A percentile compares a stretch with the other conserved stretches of the same genome.
phyloP scores from a whole-genome alignment of 1,140 invertebrate species.

The Schlechtendalia chinensis region DNA sequence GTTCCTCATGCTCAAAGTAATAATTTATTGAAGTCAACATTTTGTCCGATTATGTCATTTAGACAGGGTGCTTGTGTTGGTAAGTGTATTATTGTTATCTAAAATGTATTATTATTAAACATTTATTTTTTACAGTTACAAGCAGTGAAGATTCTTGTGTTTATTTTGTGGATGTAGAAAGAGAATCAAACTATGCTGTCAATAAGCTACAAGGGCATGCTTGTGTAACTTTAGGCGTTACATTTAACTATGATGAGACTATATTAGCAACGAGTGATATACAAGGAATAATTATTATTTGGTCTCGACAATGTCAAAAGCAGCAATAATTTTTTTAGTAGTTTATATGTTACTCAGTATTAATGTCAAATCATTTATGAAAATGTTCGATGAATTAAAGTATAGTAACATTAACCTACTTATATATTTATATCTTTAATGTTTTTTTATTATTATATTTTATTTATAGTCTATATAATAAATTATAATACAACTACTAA shows the following conservation, averaged over 20 bases:
- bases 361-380: too few species aligned
- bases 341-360: too few species aligned
- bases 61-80: slow-evolving; percentile 74
- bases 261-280: slow-evolving; percentile 80
- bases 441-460: too few species aligned
- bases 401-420: too few species aligned
- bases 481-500: too few species aligned
- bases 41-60: slow-evolving; percentile 83
- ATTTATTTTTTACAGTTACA: slow-evolving; percentile 63
- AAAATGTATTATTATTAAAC: background rate
- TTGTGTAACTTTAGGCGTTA: slow-evolving; percentile 75
- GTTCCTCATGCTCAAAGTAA: slow-evolving; percentile 64
- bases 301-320: slow-evolving; percentile 62
- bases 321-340: background rate
- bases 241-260: slow-evolving; percentile 88
- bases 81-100: slow-evolving; percentile 56
- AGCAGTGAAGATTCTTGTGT: slow-evolving; percentile 84
- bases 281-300: slow-evolving; percentile 81
- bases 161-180: slow-evolving; percentile 79
- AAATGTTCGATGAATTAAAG: too few species aligned
- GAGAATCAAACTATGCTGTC: slow-evolving; percentile 66
- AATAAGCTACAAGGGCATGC: slow-evolving; percentile 84
- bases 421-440: too few species aligned
- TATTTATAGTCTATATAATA: too few species aligned
- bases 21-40: slow-evolving; percentile 67